These are phyloP conservation scores for Eulacestoma nigropectus DNA, from an alignment of 2,113 vertebrate species.

Conservation along the genomic window DNA sequence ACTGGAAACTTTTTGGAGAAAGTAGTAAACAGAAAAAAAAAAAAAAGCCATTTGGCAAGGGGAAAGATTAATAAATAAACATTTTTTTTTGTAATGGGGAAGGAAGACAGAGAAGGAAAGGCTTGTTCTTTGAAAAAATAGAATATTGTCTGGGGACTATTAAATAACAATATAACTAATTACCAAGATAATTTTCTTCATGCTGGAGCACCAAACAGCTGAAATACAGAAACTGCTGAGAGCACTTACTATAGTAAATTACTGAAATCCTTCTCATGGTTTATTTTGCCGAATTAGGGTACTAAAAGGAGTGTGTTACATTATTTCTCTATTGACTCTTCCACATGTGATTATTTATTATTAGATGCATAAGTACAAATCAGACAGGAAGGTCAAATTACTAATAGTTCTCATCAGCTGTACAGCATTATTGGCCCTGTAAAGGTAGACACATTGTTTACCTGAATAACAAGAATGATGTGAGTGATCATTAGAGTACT, in stretches of 20 bases:
- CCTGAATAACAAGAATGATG: background rate
- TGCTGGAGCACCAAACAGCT: slow-evolving; percentile 8
- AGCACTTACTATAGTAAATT: slow-evolving; percentile 27
- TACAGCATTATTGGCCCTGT: background rate
- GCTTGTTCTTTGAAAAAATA: background rate
- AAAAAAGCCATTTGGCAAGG: background rate
- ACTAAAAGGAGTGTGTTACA: background rate
- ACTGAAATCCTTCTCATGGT: slow-evolving; percentile 10
- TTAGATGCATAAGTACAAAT: slow-evolving; percentile 5
- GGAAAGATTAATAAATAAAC: background rate
- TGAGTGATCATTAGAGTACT: background rate
- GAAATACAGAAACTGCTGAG: slow-evolving; percentile 37
- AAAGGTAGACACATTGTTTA: background rate
- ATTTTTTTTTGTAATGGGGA: background rate
- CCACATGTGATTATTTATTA: slow-evolving; percentile 35
- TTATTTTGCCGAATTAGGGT: slow-evolving; percentile 28
- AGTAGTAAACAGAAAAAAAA: background rate
- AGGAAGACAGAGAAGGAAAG: background rate
- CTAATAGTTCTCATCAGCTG: background rate
- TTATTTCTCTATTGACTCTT: slow-evolving; percentile 37
- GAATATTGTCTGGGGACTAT: slow-evolving; percentile 36
- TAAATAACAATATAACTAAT: slow-evolving; percentile 59
- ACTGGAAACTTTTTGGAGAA: background rate
- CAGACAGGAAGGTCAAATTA: slow-evolving; percentile 22
- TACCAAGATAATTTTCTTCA: slow-evolving; percentile 35